Base-by-base conservation (phyloP, 2,888 invertebrate genomes). In the Amorpha juglandis region DNA sequence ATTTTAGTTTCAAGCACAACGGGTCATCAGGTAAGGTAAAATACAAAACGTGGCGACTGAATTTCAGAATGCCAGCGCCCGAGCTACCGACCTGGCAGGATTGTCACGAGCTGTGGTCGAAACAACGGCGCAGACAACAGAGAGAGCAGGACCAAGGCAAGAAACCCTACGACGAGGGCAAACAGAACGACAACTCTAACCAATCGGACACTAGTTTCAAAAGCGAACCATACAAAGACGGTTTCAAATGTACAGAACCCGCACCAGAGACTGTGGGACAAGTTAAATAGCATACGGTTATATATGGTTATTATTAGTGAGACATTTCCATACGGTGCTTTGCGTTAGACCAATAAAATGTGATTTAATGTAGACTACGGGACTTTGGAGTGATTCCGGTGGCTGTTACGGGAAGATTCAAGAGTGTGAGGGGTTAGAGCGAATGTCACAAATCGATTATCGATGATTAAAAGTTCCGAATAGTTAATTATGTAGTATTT, bases 21-120 rank as follows among this genome's bases (percentile, higher is more conserved):
- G 19, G 9, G 50, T 19, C n/a, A 62, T n/a, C 47, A 62, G 47
- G 45, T 47, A 27, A 14, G 47, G 8, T n/a, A 64, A 7, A 14
- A 63, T 12, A 51, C n/a, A 53, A 16, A n/a, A 12, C n/a, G 9
- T 48, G 11, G 9, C 2, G 16, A 52, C 64, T 63, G 14, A 11
- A 55, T 80, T 86, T 50, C 86, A 97, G 97, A 89, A 97, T 98
- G 96, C 94, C 96, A 63, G 96, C 96, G 0, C 97, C 97, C 0
- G 96, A 96, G 86, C 91, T 99, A 73, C 99, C 99, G 0, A 97
- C 97, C 42, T 98, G 98, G 96, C 99, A 99, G 90, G 99, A 99
- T 91, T 99, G 99, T 87, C 99, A 99, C 93, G 99, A 99, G 90
- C 94, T 99, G 83, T 99, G 99, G 99, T 98, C 98, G 79, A 99